Conservation (phyloP, 2,888 invertebrate species). For the Notodromas monacha region DNA sequence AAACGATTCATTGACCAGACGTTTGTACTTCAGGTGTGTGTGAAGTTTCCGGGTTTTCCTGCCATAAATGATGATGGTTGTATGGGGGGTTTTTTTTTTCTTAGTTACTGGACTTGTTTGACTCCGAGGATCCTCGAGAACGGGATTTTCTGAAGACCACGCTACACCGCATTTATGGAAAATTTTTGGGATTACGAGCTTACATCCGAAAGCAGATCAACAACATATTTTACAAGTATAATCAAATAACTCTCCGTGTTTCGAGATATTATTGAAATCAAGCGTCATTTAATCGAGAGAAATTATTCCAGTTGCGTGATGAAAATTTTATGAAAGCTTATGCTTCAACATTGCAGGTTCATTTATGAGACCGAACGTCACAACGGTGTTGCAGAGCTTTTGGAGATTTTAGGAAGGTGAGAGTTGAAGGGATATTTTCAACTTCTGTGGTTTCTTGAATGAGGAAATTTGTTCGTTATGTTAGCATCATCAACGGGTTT, state of each 20-base stretch:
- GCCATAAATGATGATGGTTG: conserved; percentile 5
- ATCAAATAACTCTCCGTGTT: conserved; percentile 4
- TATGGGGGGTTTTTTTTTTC: conserved; percentile 12
- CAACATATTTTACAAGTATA: conserved; percentile 61
- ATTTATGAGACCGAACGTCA: conserved; percentile 96
- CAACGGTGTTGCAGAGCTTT: conserved; percentile 79
- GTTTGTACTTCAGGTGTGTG: conserved; percentile 51
- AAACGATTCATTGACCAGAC: conserved; percentile 81
- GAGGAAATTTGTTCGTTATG: conserved; percentile 6
- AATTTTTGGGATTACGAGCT: conserved; percentile 74
- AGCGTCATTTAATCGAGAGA: too few relatives aligned
- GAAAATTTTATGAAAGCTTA: too few relatives aligned
- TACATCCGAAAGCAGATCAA: conserved; percentile 94
- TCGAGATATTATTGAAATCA: conserved; percentile 5
- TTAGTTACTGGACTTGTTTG: conserved; percentile 67
- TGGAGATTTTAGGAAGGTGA: conserved; percentile 72
- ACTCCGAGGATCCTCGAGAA: conserved; percentile 83
- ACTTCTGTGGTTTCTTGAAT: background rate
- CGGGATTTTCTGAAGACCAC: conserved; percentile 92
- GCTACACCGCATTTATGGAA: conserved; percentile 85
- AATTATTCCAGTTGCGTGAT: too few relatives aligned
- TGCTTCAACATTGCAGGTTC: conserved; percentile 29
- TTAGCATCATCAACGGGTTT: conserved; percentile 90
- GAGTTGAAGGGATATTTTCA: conserved; percentile 7
- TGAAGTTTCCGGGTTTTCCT: background rate